Evolutionary conservation across 2,888 invertebrate species (phyloP), one percentile per base, ranked within the genome.

Genomic region (Drosophila tanythrix): DNA sequence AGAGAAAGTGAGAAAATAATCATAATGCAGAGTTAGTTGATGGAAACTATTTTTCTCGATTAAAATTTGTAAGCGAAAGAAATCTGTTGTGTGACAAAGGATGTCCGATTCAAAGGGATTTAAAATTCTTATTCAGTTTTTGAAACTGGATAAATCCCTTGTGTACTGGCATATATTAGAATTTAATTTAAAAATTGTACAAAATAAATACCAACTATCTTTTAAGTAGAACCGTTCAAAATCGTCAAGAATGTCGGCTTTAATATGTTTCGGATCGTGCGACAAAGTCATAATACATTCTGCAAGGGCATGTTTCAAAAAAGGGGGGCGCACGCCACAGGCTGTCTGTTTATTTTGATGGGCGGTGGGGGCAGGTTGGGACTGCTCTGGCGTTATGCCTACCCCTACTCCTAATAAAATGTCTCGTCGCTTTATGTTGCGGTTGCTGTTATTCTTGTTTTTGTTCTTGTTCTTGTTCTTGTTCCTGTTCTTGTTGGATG

Each of bases 391-490:
- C 60, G 64, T 55, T 36, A 48, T 55, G 70, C 75, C 70, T 76
- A 62, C 64, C 36, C 33, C 48, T n/a, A n/a, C 74, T 57, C 51
- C 48, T 52, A 59, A 61, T 68, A 56, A 65, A 63, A 72, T 76
- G 72, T 74, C 62, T 78, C 69, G 66, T 65, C 59, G 53, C 73
- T 78, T 70, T 70, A 64, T 77, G 70, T 74, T 76, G 76, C 66
- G 82, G 76, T 68, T 77, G 59, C 68, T 50, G 56, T 64, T 66
- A 29, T 70, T 80, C 75, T 71, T 84, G 70, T 65, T 79, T 69
- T 79, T 73, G 43, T 66, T 70, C 70, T 79, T 84, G 70, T 65
- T 79, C 72, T 79, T 73, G 43, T 66, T 70, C 70, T 79, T 73
- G 50, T 68, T 69, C 62, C n/a, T 43, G 43, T n/a, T 43, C 40